Conservation (phyloP, 2,888 invertebrate species). For the Drosophila borealis region DNA sequence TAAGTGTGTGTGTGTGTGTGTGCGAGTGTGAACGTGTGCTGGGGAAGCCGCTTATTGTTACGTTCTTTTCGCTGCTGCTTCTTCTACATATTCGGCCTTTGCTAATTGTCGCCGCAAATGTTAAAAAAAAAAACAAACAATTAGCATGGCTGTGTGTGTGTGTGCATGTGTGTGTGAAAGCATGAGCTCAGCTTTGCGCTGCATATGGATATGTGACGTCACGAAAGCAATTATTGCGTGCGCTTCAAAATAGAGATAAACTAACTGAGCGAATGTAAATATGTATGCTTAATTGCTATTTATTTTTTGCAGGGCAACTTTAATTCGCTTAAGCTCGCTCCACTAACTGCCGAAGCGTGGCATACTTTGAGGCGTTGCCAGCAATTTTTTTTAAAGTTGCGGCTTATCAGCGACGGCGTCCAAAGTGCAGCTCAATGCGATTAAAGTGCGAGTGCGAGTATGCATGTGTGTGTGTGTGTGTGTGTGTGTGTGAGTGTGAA, state of each 20-base stretch:
- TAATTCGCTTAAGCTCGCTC: background rate
- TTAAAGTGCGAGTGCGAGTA: conserved; percentile 34
- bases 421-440: conserved; percentile 54
- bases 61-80: conserved; percentile 27
- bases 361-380: conserved; percentile 48
- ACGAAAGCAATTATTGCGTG: conserved; percentile 6
- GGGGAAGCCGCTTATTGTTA: conserved; percentile 57
- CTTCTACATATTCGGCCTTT: conserved; percentile 25
- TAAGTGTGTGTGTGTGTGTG: background rate
- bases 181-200: conserved; percentile 32
- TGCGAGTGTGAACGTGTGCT: conserved; percentile 25
- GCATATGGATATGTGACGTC: conserved; percentile 7
- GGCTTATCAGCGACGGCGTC: conserved; percentile 40
- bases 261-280: background rate
- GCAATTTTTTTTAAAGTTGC: conserved; percentile 13
- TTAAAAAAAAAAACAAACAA: conserved; percentile 53
- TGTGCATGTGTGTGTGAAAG: background rate
- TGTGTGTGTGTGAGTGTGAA: conserved; percentile 11
- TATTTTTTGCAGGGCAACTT: conserved; percentile 16
- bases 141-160: conserved; percentile 42
- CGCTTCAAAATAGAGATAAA: conserved; percentile 1
- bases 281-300: background rate
- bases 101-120: conserved; percentile 69
- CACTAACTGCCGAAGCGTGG: conserved; percentile 1
- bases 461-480: background rate